Evolutionary conservation across 2,113 vertebrate genomes (phyloP).

Genomic region (Ctenodactylus gundi): DNA sequence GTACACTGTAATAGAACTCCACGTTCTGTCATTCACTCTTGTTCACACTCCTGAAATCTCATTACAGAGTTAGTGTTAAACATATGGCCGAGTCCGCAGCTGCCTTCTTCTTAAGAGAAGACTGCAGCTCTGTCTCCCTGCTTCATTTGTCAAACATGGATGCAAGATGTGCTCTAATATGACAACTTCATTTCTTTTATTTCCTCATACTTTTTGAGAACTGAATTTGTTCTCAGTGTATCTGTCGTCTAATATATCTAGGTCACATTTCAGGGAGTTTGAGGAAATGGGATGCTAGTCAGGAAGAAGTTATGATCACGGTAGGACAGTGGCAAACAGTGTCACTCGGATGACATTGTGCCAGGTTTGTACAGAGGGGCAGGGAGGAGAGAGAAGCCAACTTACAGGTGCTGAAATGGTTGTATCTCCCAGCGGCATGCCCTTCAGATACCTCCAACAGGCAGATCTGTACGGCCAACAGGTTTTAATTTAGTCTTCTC

Average conservation of each 20-base stretch:
- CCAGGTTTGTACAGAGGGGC: neutral
- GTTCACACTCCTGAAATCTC: conserved; percentile 38
- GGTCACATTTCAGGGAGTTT: neutral
- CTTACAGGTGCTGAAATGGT: too few relatives aligned
- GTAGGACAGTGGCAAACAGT: neutral
- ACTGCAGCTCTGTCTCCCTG: neutral
- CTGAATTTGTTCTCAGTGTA: neutral
- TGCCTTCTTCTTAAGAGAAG: conserved; percentile 18
- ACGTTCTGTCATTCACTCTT: neutral
- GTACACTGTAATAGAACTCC: neutral
- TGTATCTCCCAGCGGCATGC: too few relatives aligned
- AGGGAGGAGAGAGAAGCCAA: too few relatives aligned
- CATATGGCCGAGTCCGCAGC: neutral
- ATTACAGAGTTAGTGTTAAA: conserved; percentile 58
- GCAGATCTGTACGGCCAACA: neutral
- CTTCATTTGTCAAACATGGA: conserved; percentile 32
- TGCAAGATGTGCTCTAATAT: neutral
- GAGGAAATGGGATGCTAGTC: neutral
- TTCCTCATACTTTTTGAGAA: neutral
- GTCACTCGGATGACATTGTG: neutral
- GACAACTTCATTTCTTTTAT: neutral
- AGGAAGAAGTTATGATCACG: neutral
- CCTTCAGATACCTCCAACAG: neutral
- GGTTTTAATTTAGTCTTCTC: neutral
- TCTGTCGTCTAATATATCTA: neutral